A percentile compares a stretch with the other conserved stretches of the same genome.
phyloP scores from a whole-genome alignment of 2,113 vertebrate genomes.

The Xyrauchen texanus region DNA sequence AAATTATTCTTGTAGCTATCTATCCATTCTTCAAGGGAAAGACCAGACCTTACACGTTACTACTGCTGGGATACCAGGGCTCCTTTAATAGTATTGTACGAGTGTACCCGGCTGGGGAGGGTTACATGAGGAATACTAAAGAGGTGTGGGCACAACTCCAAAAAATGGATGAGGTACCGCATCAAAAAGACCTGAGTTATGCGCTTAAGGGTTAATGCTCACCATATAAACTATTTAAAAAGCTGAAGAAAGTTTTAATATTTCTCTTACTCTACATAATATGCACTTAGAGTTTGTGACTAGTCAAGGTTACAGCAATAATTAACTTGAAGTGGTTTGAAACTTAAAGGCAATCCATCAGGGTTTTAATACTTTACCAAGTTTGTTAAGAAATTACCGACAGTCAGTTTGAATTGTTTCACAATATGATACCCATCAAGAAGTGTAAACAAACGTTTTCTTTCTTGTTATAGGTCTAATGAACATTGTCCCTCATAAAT shows the following conservation, averaged over 20 bases:
- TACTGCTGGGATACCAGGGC: too few species aligned
- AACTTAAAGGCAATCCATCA: conserved; percentile 39
- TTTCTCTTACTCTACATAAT: background rate
- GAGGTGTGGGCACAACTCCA: too few species aligned
- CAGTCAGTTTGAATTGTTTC: background rate
- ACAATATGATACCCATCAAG: background rate
- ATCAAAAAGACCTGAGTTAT: too few species aligned
- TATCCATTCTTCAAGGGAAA: too few species aligned
- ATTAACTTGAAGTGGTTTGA: conserved; percentile 40
- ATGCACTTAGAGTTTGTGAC: background rate
- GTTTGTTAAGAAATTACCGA: conserved; percentile 17
- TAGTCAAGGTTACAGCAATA: conserved; percentile 46
- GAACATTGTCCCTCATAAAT: background rate
- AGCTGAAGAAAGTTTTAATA: background rate
- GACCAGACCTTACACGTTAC: too few species aligned
- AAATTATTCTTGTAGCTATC: too few species aligned
- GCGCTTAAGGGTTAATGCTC: background rate
- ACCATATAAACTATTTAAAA: background rate
- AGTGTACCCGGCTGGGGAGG: too few species aligned
- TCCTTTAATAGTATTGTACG: too few species aligned
- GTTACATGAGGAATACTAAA: too few species aligned
- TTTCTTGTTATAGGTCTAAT: conserved; percentile 13
- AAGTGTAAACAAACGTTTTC: background rate
- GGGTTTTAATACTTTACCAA: conserved; percentile 39
- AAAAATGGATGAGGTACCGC: too few species aligned